Evolutionary conservation across 2,888 invertebrate species (phyloP), one percentile per base, ranked within the genome.

Genomic region (Abrostola tripartita): DNA sequence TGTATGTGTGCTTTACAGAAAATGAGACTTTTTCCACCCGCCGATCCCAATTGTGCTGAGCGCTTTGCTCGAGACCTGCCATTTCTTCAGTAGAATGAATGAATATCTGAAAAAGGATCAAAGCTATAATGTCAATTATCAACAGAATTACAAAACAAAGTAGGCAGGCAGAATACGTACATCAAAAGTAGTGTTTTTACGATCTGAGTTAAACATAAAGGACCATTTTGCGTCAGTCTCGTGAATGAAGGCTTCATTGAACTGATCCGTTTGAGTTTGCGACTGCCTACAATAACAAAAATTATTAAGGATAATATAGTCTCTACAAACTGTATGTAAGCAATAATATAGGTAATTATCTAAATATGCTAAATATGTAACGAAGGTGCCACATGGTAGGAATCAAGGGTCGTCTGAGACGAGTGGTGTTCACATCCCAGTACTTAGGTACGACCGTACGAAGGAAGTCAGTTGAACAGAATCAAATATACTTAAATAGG

Each of bases 1-100:
- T 97, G 85, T 97, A 97, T 0, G 97, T 97, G 83, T 97, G 96
- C 81, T 97, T 97, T 36, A 97, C 96, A 0, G 96, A 96, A 84
- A 97, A 96, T 0, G 95, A 95, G 0, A 96, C 95, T 76, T 95
- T 95, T 70, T 95, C 94, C 1, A 96, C 95, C 14, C 94, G 91
- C 9, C 94, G 95, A 51, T 96, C 95, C 97, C 97, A 97, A 1
- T 96, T 92, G 72, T 96, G 96, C 81, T 97, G 97, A 0, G 97
- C 96, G 78, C 95, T 95, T 77, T 96, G 95, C 74, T 97, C 97
- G 37, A 96, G 85, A 0, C 96, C 96, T 0, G 97, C 96, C 86
- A 96, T 95, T 88, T 97, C 97, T 81, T 97, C 96, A 0, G 96
- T 95, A 6, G 96, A 96, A 79, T 96, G 95, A 63, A 96, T 96